Evolutionary conservation across 2,113 vertebrate genomes (phyloP).

Genomic region (Peromyscus polionotus): DNA sequence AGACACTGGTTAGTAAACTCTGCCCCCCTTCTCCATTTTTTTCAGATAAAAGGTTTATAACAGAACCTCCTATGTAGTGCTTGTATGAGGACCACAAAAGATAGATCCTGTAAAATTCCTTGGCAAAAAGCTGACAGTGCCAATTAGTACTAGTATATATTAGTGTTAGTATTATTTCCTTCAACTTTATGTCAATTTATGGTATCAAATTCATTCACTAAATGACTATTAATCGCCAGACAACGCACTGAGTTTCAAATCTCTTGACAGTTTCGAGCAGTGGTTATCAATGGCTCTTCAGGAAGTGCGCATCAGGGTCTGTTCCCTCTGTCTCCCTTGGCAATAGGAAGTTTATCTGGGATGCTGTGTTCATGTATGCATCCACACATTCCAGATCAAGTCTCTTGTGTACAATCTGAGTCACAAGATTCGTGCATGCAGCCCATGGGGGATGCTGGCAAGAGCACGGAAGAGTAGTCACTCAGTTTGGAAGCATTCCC

Average conservation of each 20-base stretch:
- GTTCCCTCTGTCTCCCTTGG: neutral
- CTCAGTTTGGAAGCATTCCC: neutral
- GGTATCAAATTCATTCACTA: neutral
- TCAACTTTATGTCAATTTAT: neutral
- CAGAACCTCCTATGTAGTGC: neutral
- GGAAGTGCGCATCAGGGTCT: neutral
- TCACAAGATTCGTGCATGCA: neutral
- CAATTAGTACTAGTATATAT: neutral
- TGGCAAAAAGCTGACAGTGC: neutral
- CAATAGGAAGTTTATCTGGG: neutral
- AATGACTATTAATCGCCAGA: neutral
- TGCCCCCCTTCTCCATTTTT: neutral
- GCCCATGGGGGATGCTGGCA: neutral
- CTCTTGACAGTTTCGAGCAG: neutral
- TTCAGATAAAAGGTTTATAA: neutral
- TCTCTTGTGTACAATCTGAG: neutral
- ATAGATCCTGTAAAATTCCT: neutral
- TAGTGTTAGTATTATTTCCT: neutral
- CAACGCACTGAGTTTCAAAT: slow-evolving; percentile 32
- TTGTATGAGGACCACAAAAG: neutral
- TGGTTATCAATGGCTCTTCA: neutral
- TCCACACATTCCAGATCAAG: neutral
- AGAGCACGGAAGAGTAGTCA: neutral
- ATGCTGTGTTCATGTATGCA: neutral
- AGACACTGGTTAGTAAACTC: neutral